Percentiles rank a stretch among this genome's conserved stretches.
phyloP scores from a whole-genome alignment of 1,140 invertebrate genomes.

The Hirudo medicinalis region DNA sequence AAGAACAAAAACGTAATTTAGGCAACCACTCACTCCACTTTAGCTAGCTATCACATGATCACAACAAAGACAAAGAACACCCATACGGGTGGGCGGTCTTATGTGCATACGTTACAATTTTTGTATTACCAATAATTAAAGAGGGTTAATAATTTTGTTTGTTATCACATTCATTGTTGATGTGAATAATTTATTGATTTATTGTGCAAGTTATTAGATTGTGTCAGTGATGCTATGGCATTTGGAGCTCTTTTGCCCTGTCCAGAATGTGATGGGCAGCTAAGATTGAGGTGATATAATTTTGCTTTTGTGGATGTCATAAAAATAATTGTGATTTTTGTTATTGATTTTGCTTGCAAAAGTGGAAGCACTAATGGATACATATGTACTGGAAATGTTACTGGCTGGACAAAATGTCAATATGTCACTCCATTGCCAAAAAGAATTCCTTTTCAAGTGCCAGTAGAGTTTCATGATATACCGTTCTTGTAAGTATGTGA shows the following conservation, averaged over 20 bases:
- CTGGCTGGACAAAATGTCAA: conserved; percentile 80
- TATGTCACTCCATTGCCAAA: conserved; percentile 59
- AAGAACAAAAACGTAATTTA: too few species aligned
- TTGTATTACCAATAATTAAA: neutral
- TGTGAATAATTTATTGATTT: conserved; percentile 28
- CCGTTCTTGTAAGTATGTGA: conserved; percentile 47
- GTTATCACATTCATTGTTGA: neutral
- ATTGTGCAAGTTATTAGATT: conserved; percentile 68
- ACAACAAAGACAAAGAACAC: too few species aligned
- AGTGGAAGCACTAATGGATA: conserved; percentile 60
- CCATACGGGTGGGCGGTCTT: too few species aligned
- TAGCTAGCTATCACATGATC: too few species aligned
- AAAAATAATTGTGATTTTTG: conserved; percentile 27
- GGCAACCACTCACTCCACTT: too few species aligned
- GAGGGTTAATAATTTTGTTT: neutral
- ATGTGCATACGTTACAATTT: too few species aligned
- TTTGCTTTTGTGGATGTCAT: too few species aligned
- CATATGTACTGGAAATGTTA: conserved; percentile 62
- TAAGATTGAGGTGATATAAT: conserved; percentile 43
- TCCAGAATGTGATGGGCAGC: conserved; percentile 63
- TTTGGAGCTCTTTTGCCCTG: conserved; percentile 63
- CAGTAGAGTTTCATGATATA: conserved; percentile 50
- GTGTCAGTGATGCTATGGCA: conserved; percentile 64
- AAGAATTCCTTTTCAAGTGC: conserved; percentile 59
- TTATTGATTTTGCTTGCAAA: neutral